Evolutionary conservation across 2,113 vertebrate species (phyloP).

Genomic region (Gobius niger): DNA sequence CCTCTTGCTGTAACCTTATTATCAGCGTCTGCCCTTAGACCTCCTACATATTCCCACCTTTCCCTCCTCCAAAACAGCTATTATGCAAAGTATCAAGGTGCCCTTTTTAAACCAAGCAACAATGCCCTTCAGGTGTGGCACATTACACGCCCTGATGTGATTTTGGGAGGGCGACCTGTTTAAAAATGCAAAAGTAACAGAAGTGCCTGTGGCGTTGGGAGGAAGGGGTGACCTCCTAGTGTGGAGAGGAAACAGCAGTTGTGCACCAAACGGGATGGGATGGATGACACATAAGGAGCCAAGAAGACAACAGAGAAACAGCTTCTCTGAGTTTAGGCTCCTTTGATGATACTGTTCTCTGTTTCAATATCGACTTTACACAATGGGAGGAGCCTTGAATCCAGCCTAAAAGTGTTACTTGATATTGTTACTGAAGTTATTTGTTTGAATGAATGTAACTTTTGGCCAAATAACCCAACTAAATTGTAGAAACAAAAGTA

Average conservation of each 20-base stretch:
- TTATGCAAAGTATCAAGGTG: slow-evolving; percentile 45
- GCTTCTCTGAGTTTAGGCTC: no score
- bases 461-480: no score
- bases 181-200: slow-evolving; percentile 35
- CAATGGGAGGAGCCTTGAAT: slow-evolving; percentile 7
- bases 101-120: slow-evolving; percentile 38
- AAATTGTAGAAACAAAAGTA: no score
- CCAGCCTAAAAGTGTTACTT: slow-evolving; percentile 13
- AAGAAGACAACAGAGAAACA: slow-evolving; percentile 4
- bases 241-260: slow-evolving; percentile 9
- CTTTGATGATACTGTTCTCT: no score
- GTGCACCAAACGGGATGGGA: background rate
- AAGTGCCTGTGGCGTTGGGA: slow-evolving; percentile 9
- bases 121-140: slow-evolving; percentile 40
- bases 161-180: slow-evolving; percentile 33
- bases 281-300: slow-evolving; percentile 5
- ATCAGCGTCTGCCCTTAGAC: slow-evolving; percentile 17
- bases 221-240: slow-evolving; percentile 23
- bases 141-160: slow-evolving; percentile 26
- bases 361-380: background rate
- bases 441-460: no score
- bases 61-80: background rate
- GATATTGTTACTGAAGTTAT: no score
- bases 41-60: slow-evolving; percentile 13
- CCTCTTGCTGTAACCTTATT: background rate